These are phyloP conservation scores for Epistrophe eligans DNA, from an alignment of 2,888 invertebrate species.

Conservation along the genomic window DNA sequence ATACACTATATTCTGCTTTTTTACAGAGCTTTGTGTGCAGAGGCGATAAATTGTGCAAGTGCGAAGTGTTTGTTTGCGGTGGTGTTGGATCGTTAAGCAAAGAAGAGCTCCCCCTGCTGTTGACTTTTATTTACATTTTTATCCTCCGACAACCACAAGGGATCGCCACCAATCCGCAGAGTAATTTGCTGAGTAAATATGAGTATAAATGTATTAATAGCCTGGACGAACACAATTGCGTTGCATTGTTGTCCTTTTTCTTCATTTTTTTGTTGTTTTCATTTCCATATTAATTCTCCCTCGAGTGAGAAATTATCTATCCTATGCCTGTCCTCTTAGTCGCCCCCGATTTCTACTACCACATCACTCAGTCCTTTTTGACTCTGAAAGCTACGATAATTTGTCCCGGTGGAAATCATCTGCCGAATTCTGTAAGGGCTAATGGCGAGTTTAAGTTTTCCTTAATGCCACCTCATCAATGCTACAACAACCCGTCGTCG, in stretches of 20 bases:
- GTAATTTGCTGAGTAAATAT: conserved; percentile 75
- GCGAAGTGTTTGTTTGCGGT: conserved; percentile 72
- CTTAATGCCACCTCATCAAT: conserved; percentile 33
- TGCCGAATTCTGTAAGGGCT: conserved; percentile 57
- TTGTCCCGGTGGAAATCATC: conserved; percentile 74
- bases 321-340: not conserved
- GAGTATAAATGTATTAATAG: conserved; percentile 65
- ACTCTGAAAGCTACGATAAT: conserved; percentile 68
- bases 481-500: not conserved
- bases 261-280: conserved; percentile 29
- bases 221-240: conserved; percentile 39
- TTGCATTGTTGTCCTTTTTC: conserved; percentile 53
- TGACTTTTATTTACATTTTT: conserved; percentile 60
- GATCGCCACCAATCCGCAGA: conserved; percentile 53
- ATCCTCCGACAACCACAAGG: conserved; percentile 59
- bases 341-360: not conserved
- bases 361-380: conserved; percentile 3
- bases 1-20: conserved; percentile 13
- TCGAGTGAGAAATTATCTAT: conserved; percentile 60
- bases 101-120: conserved; percentile 43
- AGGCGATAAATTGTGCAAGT: conserved; percentile 74
- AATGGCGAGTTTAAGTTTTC: conserved; percentile 57
- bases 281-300: conserved; percentile 71
- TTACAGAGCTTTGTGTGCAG: conserved; percentile 23
- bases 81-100: conserved; percentile 65